Evolutionary conservation across 1,140 invertebrate genomes (phyloP), one percentile per base, ranked within the genome.

Genomic region (Rhopalosiphum padi): DNA sequence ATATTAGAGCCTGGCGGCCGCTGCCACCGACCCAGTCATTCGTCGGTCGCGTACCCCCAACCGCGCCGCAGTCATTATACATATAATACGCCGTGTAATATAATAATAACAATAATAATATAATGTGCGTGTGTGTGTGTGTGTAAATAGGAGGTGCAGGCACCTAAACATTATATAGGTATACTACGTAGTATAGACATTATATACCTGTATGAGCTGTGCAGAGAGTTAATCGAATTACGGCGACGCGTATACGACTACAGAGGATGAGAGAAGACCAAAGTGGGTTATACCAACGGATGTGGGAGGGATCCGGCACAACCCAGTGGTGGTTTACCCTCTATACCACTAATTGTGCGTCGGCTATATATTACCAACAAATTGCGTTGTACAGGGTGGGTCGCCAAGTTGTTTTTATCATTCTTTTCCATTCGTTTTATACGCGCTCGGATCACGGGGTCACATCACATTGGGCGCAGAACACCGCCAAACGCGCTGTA

Each of bases 151-250:
- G n/a, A n/a, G 60, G 60, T 18, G 30, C 60, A 77, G n/a, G 35
- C n/a, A 83, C 35, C 35, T 23, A 37, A 37, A 37, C 77, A 83
- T 37, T 83, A 83, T 37, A 23, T 82, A 43, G 18, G 30, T 83
- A 83, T 46, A 88, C 86, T 22, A 25, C n/a, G 37, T 21, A 18
- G 48, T 51, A 51, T 51, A 30, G 25, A 30, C 23, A n/a, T 35
- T 77, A 77, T 77, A 30, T 68, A 68, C 55, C 55, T 30, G 55
- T 77, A 77, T 21, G 60, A 77, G 30, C 60, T 77, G 60, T n/a
- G 53, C 60, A 6, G 30, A n/a, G 86, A 88, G 86, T 88, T 88
- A 88, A 88, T 88, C 86, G 86, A 88, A 88, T 88, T 88, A 88
- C 86, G 86, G 23, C 1, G 86, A 51, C 43, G 43, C 41, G 41